Evolutionary conservation across 1,140 invertebrate species (phyloP).

Genomic region (Tenebrio molitor): DNA sequence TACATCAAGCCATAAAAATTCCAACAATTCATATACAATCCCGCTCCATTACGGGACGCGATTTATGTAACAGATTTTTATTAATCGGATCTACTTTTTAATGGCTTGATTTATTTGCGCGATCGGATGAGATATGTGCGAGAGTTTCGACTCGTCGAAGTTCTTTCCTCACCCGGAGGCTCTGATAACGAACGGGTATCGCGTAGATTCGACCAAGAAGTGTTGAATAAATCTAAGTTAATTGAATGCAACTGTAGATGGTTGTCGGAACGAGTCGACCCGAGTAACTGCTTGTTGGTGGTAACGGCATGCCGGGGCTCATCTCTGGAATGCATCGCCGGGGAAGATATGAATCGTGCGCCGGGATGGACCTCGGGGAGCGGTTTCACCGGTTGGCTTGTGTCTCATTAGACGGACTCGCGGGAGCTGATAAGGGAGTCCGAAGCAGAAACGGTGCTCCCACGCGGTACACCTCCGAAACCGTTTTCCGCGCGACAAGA

Average conservation of each 20-base stretch:
- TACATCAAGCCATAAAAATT: slow-evolving; percentile 26
- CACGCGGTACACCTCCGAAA: too few relatives aligned
- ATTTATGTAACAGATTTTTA: slow-evolving; percentile 22
- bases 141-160: slow-evolving; percentile 1
- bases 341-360: too few relatives aligned
- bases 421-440: too few relatives aligned
- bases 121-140: slow-evolving; percentile 16
- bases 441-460: too few relatives aligned
- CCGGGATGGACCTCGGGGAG: too few relatives aligned
- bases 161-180: slow-evolving; percentile 3
- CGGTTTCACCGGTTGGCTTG: too few relatives aligned
- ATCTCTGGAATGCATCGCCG: not conserved
- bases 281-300: not conserved
- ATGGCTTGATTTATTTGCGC: slow-evolving; percentile 19
- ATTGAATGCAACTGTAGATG: slow-evolving; percentile 26
- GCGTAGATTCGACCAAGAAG: slow-evolving; percentile 14
- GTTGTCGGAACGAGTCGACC: slow-evolving; percentile 12
- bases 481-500: too few relatives aligned
- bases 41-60: slow-evolving; percentile 10
- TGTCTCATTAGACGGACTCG: too few relatives aligned
- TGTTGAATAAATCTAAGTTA: slow-evolving; percentile 10
- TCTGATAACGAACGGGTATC: too few relatives aligned
- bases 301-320: not conserved
- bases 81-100: slow-evolving; percentile 25
- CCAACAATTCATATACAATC: slow-evolving; percentile 24